Evolutionary conservation across 2,113 vertebrate species (phyloP).

Genomic region (Podilymbus podiceps): DNA sequence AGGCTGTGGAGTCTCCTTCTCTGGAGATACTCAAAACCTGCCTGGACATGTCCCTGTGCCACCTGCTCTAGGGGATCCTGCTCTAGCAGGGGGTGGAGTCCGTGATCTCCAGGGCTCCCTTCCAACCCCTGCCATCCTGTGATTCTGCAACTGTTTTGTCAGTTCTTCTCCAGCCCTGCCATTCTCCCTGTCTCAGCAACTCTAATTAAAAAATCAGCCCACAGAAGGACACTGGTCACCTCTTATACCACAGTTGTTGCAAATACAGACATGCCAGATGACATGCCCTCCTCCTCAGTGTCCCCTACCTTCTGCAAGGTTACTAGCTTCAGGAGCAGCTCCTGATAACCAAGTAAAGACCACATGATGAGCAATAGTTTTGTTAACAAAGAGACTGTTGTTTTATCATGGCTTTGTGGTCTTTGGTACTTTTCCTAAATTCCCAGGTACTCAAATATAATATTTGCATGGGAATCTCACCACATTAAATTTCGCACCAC

Average conservation of each 20-base stretch:
- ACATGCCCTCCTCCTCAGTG: not conserved
- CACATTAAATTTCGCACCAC: not conserved
- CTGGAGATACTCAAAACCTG: too few species aligned
- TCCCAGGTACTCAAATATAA: not conserved
- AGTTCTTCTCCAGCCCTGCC: not conserved
- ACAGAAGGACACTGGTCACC: not conserved
- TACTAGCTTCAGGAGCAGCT: not conserved
- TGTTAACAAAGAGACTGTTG: not conserved
- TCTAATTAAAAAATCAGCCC: not conserved
- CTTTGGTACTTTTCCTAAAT: not conserved
- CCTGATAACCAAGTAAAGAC: not conserved
- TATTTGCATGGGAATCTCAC: not conserved
- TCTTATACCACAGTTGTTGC: not conserved
- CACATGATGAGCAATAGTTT: not conserved
- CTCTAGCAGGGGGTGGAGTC: too few species aligned
- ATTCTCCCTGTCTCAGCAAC: not conserved
- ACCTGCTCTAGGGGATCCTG: too few species aligned
- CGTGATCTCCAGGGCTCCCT: too few species aligned
- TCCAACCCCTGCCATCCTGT: too few species aligned
- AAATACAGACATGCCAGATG: fast-evolving
- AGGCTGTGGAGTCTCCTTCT: too few species aligned
- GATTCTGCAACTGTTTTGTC: too few species aligned
- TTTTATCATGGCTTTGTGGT: not conserved
- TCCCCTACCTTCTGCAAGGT: not conserved
- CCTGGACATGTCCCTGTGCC: too few species aligned